Evolutionary conservation across 2,797 vertebrate genomes (phyloP).

Genomic region (Champsocephalus esox): DNA sequence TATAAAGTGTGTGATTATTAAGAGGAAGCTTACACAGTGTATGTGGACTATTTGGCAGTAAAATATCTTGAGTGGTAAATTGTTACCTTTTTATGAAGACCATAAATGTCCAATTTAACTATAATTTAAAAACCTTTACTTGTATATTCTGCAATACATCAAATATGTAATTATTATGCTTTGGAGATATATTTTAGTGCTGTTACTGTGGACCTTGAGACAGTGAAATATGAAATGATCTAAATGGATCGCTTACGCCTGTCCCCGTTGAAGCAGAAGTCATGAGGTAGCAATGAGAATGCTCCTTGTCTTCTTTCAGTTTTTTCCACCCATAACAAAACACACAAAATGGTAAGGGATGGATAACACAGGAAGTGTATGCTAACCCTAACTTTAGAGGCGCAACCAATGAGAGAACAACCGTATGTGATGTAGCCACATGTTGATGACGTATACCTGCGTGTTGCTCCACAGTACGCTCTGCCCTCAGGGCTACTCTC

Average conservation of each 20-base stretch:
- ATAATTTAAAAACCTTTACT: not conserved
- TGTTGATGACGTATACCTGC: too few relatives aligned
- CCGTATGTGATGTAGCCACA: too few relatives aligned
- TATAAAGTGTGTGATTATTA: conserved; percentile 11
- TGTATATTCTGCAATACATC: not conserved
- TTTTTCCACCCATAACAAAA: not conserved
- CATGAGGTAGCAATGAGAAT: too few relatives aligned
- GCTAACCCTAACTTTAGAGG: too few relatives aligned
- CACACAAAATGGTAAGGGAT: not conserved
- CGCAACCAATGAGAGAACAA: too few relatives aligned
- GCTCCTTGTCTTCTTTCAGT: not conserved
- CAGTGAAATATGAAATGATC: not conserved
- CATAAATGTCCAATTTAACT: not conserved
- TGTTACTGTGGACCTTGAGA: not conserved
- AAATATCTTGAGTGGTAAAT: not conserved
- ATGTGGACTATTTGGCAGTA: not conserved
- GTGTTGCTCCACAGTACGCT: too few relatives aligned
- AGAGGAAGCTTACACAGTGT: not conserved
- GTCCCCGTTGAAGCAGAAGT: not conserved
- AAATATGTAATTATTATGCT: not conserved
- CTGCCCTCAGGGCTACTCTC: too few relatives aligned
- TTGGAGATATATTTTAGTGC: not conserved
- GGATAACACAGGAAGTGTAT: not conserved
- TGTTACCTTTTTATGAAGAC: not conserved
- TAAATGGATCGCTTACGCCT: not conserved